Evolutionary conservation across 2,797 vertebrate genomes (phyloP).

Genomic region (Odontamblyopus rebecca): DNA sequence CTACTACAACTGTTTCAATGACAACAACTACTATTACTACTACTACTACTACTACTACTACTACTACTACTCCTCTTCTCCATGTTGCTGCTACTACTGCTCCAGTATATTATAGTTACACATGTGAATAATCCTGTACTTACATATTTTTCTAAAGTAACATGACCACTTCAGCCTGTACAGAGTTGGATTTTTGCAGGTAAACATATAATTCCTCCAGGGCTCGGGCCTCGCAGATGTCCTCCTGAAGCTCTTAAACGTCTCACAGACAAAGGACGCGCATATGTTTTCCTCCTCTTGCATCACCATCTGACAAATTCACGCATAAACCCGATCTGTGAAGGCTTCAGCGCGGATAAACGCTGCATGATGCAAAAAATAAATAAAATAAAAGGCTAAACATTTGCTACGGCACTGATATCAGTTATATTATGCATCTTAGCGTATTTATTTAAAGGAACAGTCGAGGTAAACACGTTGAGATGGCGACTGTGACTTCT

Average conservation of each 20-base stretch:
- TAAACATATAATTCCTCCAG: no score
- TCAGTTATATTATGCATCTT: neutral
- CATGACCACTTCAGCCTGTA: no score
- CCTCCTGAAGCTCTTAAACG: neutral
- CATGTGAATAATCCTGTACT: no score
- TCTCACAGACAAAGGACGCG: neutral
- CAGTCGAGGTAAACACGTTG: conserved; percentile 1
- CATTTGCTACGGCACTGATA: neutral
- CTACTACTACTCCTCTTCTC: no score
- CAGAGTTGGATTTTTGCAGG: no score
- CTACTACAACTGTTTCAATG: no score
- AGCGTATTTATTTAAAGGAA: neutral
- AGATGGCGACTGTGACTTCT: conserved; percentile 14
- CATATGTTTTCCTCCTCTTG: conserved; percentile 16
- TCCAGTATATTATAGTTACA: no score
- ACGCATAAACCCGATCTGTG: neutral
- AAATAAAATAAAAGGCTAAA: conserved; percentile 3
- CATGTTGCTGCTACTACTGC: no score
- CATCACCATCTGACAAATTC: conserved; percentile 18
- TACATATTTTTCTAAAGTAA: no score
- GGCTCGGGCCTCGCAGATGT: neutral
- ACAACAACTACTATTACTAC: no score
- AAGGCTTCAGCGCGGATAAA: neutral
- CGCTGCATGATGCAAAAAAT: neutral
- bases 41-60: no score